Evolutionary conservation across 2,113 vertebrate genomes (phyloP).

Genomic region (Archocentrus centrarchus): DNA sequence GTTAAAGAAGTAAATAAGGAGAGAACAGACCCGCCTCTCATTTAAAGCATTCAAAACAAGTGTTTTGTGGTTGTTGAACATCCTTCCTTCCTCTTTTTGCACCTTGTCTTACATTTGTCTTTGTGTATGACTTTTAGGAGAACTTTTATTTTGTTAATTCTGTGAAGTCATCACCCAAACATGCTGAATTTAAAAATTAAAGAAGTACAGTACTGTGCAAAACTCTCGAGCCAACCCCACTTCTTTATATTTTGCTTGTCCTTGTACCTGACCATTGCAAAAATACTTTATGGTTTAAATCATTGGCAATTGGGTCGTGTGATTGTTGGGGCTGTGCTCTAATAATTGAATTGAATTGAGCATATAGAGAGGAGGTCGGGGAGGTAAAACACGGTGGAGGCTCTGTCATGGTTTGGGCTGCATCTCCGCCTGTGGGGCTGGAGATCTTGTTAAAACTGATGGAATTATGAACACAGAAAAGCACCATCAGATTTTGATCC

Average conservation of each 20-base stretch:
- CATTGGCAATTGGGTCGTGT: no score
- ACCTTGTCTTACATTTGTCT: neutral
- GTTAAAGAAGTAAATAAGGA: neutral
- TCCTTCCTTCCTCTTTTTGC: neutral
- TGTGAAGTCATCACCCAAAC: neutral
- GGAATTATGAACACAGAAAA: no score
- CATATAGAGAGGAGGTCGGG: no score
- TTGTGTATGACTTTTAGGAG: neutral
- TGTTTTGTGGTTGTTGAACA: neutral
- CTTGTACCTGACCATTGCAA: no score
- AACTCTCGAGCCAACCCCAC: neutral
- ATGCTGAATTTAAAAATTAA: neutral
- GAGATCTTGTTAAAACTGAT: no score
- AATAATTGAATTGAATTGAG: no score
- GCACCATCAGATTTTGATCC: neutral
- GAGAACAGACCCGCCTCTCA: neutral
- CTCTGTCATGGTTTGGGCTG: no score
- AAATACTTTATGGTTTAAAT: no score
- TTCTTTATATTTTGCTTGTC: neutral
- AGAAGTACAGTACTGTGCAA: neutral
- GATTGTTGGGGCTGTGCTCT: no score
- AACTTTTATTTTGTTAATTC: no score
- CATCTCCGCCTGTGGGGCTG: no score
- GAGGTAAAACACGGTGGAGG: no score
- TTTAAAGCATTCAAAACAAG: neutral